Percentiles rank a stretch among this genome's conserved stretches.
phyloP scores from a whole-genome alignment of 2,888 invertebrate species.

The Branchipolynoe longqiensis region DNA sequence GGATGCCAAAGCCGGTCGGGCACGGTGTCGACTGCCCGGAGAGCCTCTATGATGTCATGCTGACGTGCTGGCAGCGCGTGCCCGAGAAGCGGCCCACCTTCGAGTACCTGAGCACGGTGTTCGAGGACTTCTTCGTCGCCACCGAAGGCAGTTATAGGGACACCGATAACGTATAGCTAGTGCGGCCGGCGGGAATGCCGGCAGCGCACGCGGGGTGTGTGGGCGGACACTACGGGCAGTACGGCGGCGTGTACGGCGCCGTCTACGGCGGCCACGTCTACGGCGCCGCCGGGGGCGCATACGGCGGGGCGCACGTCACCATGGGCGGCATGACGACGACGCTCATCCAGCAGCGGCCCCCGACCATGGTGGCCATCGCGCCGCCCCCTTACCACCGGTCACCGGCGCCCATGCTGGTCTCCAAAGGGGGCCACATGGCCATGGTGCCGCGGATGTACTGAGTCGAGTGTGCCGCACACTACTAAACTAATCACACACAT shows the following conservation, averaged over 20 bases:
- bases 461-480: too few species aligned
- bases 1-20: conserved; percentile 94
- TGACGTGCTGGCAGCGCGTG: conserved; percentile 83
- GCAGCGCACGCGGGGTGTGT: conserved; percentile 41
- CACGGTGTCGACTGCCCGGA: conserved; percentile 88
- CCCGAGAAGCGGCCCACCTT: conserved; percentile 98
- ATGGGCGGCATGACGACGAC: background rate
- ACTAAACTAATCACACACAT: too few species aligned
- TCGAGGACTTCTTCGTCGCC: conserved; percentile 79
- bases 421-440: conserved; percentile 12
- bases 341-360: conserved; percentile 1
- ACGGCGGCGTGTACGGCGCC: conserved; percentile 45
- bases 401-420: conserved; percentile 35
- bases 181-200: conserved; percentile 56
- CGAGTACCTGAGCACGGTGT: conserved; percentile 86
- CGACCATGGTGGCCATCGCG: conserved; percentile 33
- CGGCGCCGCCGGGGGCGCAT: conserved; percentile 4
- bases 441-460: conserved; percentile 34
- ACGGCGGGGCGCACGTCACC: too few species aligned
- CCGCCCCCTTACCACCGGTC: conserved; percentile 43
- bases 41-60: conserved; percentile 91
- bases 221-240: conserved; percentile 49
- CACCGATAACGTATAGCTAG: conserved; percentile 57
- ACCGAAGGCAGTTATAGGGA: conserved; percentile 79
- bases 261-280: conserved; percentile 37